Percentiles rank a stretch among this genome's conserved stretches.
Evolutionary conservation across 2,113 vertebrate genomes (phyloP).

Genomic region (Dicaeum eximium): DNA sequence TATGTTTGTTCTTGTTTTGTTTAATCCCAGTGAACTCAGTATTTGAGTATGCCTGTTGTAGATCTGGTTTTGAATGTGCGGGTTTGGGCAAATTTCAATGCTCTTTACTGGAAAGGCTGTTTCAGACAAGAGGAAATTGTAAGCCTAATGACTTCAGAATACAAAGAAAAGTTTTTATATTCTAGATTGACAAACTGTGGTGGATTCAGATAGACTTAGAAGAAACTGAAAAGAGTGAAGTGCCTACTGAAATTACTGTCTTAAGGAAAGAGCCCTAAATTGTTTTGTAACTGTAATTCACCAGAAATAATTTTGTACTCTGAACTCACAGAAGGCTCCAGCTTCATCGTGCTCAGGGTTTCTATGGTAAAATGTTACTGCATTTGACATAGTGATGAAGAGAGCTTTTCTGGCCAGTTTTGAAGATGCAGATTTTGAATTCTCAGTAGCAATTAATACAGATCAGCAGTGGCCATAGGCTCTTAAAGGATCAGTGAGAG

Average conservation of each 20-base stretch:
- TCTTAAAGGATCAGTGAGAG: slow-evolving; percentile 9
- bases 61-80: neutral
- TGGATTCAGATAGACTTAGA: neutral
- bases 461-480: slow-evolving; percentile 13
- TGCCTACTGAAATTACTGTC: neutral
- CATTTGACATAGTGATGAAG: slow-evolving; percentile 26
- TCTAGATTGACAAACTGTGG: neutral
- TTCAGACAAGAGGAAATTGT: neutral
- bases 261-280: neutral
- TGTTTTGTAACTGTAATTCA: neutral
- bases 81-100: neutral
- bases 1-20: neutral
- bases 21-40: neutral
- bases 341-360: neutral
- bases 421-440: slow-evolving; percentile 45
- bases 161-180: neutral
- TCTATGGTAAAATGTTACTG: neutral
- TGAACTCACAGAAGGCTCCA: neutral
- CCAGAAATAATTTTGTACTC: neutral
- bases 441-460: slow-evolving; percentile 39
- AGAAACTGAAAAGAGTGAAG: neutral
- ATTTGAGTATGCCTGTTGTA: neutral
- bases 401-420: slow-evolving; percentile 18
- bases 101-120: neutral
- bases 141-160: neutral